Evolutionary conservation across 2,888 invertebrate genomes (phyloP), one percentile per base, ranked within the genome.

Genomic region (Cylindroiulus punctatus): DNA sequence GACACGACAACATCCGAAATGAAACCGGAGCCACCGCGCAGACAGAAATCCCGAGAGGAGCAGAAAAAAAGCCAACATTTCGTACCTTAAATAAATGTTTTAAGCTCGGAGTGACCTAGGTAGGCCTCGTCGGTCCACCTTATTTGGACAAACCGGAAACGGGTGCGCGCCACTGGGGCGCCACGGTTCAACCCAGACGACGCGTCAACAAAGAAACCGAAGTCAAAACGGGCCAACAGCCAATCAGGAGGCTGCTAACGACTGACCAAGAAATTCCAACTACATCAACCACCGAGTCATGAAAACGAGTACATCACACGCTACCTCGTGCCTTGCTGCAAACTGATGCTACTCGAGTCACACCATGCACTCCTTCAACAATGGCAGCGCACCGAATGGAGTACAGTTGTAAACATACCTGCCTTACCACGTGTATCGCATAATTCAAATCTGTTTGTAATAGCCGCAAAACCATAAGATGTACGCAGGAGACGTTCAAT

Each of bases 1-100:
- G 82, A 42, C 40, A 36, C 44, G 47, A 84, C 84, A 84, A 84
- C 84, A 30, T 42, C 44, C 44, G 42, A 84, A 84, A 42, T 84
- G 84, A 84, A 84, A 84, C n/a, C 8, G 30, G 84, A 84, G 84
- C n/a, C 40, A 36, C 36, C n/a, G n/a, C n/a, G 82, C 40, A 84
- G 30, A 47, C 44, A 84, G 10, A 84, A 84, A 22, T 42, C 40
- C 44, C 47, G 84, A 44, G 84, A 30, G 83, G 84, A 44, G 26
- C 0, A 12, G 14, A 42, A 26, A 84, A 47, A 82, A 82, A 40
- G 40, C 32, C 44, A 30, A 84, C 40, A 84, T 36, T 42, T 47
- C 26, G 42, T 40, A 42, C 84, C 84, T 44, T 57, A 57, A 57
- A 57, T 57, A 57, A 57, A 57, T 57, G 57, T 57, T 57, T 57